Evolutionary conservation across 1,140 invertebrate genomes (phyloP).

Genomic region (Bombus superbus): DNA sequence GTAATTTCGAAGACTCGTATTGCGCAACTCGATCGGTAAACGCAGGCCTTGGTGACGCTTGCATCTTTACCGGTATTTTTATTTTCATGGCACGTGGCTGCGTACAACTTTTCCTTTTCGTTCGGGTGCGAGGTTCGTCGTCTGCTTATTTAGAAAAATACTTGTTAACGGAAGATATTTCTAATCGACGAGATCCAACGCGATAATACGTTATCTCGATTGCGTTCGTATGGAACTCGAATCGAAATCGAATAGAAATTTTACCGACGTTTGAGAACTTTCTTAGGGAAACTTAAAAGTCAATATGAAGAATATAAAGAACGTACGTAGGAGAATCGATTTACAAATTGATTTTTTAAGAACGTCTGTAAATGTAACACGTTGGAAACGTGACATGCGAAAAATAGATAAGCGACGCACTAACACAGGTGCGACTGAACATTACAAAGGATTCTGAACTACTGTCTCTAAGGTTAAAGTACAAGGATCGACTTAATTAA

Average conservation of each 20-base stretch:
- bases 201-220: not conserved
- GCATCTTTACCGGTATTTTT: constrained; percentile 17
- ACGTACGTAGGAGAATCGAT: too few species aligned
- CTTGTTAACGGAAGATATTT: not conserved
- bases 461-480: constrained; percentile 73
- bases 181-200: not conserved
- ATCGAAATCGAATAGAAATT: not conserved
- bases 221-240: not conserved
- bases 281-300: too few species aligned
- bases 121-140: not conserved
- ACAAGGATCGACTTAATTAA: constrained; percentile 78
- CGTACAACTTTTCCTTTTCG: not conserved
- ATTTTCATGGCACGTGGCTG: not conserved
- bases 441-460: constrained; percentile 52
- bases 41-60: constrained; percentile 26
- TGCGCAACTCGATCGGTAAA: constrained; percentile 25
- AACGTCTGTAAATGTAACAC: not conserved
- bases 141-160: not conserved
- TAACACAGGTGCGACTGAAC: not conserved
- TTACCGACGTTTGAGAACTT: not conserved
- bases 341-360: not conserved
- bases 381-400: not conserved
- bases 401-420: not conserved
- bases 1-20: constrained; percentile 26
- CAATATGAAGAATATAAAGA: too few species aligned